Conservation (phyloP, 1,140 invertebrate species). For the Matsumurasca onukii region DNA sequence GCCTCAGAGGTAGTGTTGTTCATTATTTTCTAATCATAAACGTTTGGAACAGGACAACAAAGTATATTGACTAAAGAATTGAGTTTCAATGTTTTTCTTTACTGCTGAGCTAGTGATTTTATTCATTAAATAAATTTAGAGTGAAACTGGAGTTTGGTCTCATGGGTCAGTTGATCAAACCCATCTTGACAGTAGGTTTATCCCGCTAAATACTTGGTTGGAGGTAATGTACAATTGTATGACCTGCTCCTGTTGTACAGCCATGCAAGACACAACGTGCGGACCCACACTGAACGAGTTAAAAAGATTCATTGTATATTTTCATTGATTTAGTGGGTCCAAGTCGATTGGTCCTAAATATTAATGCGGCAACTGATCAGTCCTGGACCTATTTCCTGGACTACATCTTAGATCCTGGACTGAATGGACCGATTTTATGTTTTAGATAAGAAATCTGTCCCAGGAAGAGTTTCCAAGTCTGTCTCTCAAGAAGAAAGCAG, state of each 20-base stretch:
- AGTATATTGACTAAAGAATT: neutral
- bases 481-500: slow-evolving; percentile 71
- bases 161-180: no score
- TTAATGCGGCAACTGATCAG: no score
- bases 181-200: no score
- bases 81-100: neutral
- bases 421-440: neutral
- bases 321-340: neutral
- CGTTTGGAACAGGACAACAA: neutral
- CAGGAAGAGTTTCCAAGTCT: slow-evolving; percentile 47
- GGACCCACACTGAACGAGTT: neutral
- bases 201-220: no score
- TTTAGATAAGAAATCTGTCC: neutral
- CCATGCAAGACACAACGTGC: neutral
- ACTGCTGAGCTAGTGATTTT: neutral
- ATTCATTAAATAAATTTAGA: neutral
- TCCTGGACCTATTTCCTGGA: no score
- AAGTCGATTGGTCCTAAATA: neutral
- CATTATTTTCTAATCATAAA: neutral
- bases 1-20: no score
- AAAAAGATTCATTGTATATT: neutral
- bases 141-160: neutral
- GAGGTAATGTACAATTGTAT: no score
- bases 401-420: no score
- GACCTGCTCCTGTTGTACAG: no score